Conservation (phyloP, 2,888 invertebrate species). For the Drosophila buzzatii region DNA sequence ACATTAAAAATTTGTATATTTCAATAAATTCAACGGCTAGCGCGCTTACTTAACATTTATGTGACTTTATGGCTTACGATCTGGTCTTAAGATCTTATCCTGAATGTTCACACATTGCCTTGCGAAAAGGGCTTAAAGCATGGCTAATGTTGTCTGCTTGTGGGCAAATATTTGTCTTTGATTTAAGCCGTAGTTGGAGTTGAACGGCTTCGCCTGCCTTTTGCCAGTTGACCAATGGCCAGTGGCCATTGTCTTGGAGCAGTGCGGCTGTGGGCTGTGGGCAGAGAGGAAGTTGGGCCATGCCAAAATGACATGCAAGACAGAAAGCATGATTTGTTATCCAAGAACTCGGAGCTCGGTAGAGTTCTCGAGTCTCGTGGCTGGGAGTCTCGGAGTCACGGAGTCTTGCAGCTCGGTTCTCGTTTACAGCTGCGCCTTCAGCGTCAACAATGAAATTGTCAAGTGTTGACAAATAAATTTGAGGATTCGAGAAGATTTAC, state of each 20-base stretch:
- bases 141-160: constrained; percentile 53
- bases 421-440: constrained; percentile 65
- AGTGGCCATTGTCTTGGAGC: constrained; percentile 53
- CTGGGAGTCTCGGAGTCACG: constrained; percentile 20
- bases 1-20: neutral
- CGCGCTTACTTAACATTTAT: neutral
- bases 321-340: constrained; percentile 79
- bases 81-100: constrained; percentile 7
- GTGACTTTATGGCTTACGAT: neutral
- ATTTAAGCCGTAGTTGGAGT: constrained; percentile 73
- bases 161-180: constrained; percentile 79
- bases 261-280: neutral
- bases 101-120: constrained; percentile 36
- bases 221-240: constrained; percentile 40
- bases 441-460: constrained; percentile 82
- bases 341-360: constrained; percentile 13
- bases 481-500: constrained; percentile 79
- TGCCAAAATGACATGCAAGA: constrained; percentile 65
- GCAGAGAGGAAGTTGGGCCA: constrained; percentile 24
- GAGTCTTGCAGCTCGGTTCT: constrained; percentile 16
- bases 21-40: too few species aligned
- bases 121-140: constrained; percentile 14
- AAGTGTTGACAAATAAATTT: constrained; percentile 84
- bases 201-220: constrained; percentile 28
- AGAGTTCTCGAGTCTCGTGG: neutral